Base-by-base conservation (phyloP, 1,140 invertebrate genomes). In the Diorhabda elongata region DNA sequence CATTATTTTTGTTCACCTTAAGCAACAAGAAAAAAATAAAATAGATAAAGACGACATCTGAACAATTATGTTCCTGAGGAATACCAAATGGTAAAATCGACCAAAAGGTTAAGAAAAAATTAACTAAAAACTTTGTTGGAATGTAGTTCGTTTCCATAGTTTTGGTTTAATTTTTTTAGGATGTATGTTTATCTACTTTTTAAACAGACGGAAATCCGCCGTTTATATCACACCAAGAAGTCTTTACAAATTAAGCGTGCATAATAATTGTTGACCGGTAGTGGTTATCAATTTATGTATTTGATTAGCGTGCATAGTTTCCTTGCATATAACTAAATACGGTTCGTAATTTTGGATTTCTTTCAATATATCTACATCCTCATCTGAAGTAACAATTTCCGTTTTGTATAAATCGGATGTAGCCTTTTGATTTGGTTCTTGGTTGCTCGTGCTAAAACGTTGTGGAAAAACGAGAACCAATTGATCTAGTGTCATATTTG, bases 231-330 rank as follows among this genome's bases (percentile, higher is more conserved):
- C 26, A 26, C 26, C 26, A 26, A 26, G 26, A 26, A 26, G 26
- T 26, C 26, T 26, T 52, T 81, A 86, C 67, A 85, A 79, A 78
- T 84, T 85, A 68, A 86, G 75, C 62, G 84, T 85, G 42, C 82
- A 82, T 69, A 88, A 73, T 66, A 88, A 81, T 73, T 87, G 85
- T 67, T 87, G 84, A 41, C 86, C 85, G 58, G 86, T 87, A 65
- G 85, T 84, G 68, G 86, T 85, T 64, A 88, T 86, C 70, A 88
- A 81, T 63, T 85, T 84, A 73, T 84, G 85, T 5, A 89, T 85
- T 69, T 87, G 85, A 77, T 87, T 86, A 5, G 87, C 87, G 60
- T 87, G 85, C 75, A 84, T 82, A 5, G 84, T 83, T 75, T 85
- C 84, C 68, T 81, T 83, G 69, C 85, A 87, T 69, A 85, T 81